Percentiles rank a stretch among this genome's conserved stretches.
Conservation (phyloP, 2,113 vertebrate species). For the Chinchilla lanigera region DNA sequence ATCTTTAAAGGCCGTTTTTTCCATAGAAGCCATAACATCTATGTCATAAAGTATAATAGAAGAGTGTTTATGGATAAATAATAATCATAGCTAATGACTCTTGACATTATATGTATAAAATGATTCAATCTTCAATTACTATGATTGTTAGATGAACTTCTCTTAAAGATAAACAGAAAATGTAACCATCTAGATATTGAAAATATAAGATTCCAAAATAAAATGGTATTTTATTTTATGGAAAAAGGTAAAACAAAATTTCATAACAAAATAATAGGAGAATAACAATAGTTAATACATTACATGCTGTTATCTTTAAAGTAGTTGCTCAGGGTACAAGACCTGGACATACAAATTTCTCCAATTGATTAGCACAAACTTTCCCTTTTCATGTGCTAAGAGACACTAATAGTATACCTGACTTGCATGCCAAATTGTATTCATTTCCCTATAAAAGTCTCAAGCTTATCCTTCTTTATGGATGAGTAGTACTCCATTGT, state of each 20-base stretch:
- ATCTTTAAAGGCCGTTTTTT: background rate
- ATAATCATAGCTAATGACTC: background rate
- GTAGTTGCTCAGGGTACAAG: background rate
- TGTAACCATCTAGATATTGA: background rate
- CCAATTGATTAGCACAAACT: background rate
- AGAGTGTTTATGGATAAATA: background rate
- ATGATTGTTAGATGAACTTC: background rate
- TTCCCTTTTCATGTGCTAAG: background rate
- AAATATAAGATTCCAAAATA: constrained; percentile 8
- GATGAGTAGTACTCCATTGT: background rate
- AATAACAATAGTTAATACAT: background rate
- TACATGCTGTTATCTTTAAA: background rate
- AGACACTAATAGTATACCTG: background rate
- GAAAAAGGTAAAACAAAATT: background rate
- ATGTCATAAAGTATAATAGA: background rate
- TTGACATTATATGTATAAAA: background rate
- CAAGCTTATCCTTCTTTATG: background rate
- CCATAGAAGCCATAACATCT: background rate
- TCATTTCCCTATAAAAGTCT: background rate
- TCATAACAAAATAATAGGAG: background rate
- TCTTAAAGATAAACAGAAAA: constrained; percentile 19
- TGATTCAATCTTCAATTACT: background rate
- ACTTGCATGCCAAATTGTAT: background rate
- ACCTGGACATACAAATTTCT: background rate
- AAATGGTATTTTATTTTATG: background rate